Percentiles rank a stretch among this genome's conserved stretches.
Conservation (phyloP, 2,888 invertebrate species). For the Sinelater perroti region DNA sequence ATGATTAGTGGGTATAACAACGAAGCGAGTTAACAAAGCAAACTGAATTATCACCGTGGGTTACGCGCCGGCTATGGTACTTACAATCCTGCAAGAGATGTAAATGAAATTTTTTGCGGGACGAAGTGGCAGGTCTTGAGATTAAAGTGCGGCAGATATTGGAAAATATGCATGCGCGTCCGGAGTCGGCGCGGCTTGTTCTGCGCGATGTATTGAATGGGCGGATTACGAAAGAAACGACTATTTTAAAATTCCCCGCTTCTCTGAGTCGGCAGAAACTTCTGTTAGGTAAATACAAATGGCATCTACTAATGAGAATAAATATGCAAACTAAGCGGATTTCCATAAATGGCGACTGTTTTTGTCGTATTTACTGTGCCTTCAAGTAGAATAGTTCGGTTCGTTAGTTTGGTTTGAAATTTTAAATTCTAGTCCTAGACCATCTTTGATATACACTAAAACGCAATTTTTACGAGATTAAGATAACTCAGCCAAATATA, state of each 20-base stretch:
- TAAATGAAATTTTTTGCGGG: slow-evolving; percentile 20
- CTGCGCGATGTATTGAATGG: slow-evolving; percentile 5
- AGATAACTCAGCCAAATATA: no score
- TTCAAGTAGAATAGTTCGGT: slow-evolving; percentile 38
- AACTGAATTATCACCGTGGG: slow-evolving; percentile 34
- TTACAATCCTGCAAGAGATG: slow-evolving; percentile 22
- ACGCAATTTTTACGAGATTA: no score
- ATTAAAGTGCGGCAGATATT: neutral
- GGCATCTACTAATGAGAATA: slow-evolving; percentile 45
- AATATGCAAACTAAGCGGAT: slow-evolving; percentile 48
- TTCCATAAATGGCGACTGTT: slow-evolving; percentile 43
- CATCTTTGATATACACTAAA: no score
- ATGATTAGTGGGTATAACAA: slow-evolving; percentile 38
- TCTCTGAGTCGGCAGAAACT: slow-evolving; percentile 25
- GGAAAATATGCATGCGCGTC: slow-evolving; percentile 8
- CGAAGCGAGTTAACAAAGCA: slow-evolving; percentile 37
- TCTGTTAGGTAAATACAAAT: slow-evolving; percentile 44
- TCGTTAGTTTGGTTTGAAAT: slow-evolving; percentile 38
- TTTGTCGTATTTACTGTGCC: slow-evolving; percentile 40
- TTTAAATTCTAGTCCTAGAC: slow-evolving; percentile 31
- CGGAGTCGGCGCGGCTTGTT: neutral
- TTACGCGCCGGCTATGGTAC: slow-evolving; percentile 23
- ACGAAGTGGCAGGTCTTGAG: neutral
- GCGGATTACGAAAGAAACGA: neutral
- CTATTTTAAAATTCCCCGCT: slow-evolving; percentile 12